Evolutionary conservation across 2,888 invertebrate species (phyloP).

Genomic region (Neocrepidodera transversa): DNA sequence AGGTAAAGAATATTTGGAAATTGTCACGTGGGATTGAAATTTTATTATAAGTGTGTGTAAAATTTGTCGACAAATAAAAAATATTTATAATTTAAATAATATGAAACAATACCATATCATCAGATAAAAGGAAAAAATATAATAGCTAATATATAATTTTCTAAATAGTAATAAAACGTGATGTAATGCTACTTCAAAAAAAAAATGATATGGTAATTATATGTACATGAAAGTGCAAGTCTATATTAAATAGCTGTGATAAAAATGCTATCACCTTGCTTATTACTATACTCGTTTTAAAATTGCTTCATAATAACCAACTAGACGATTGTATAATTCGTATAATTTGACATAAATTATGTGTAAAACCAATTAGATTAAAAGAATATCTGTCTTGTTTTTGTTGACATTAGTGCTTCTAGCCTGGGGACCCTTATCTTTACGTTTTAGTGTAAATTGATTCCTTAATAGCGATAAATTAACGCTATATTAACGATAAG

Average conservation of each 20-base stretch:
- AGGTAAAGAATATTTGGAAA: too few species aligned
- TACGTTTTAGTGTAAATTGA: constrained; percentile 10
- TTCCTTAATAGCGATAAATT: constrained; percentile 3
- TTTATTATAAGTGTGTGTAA: too few species aligned
- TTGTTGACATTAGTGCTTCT: background rate
- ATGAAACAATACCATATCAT: too few species aligned
- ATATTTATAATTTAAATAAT: too few species aligned
- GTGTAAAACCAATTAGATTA: constrained; percentile 9
- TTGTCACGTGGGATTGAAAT: too few species aligned
- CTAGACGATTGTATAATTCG: constrained; percentile 9
- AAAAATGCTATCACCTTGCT: constrained; percentile 1
- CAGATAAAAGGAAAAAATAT: too few species aligned
- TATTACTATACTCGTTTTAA: constrained; percentile 10
- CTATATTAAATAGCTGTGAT: background rate
- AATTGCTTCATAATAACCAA: constrained; percentile 4
- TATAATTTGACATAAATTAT: constrained; percentile 11
- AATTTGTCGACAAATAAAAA: too few species aligned
- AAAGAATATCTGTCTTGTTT: background rate
- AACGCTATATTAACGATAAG: constrained; percentile 13
- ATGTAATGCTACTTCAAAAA: background rate
- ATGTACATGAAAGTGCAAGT: background rate
- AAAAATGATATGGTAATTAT: background rate
- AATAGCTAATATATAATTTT: too few species aligned
- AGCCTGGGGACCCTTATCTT: background rate
- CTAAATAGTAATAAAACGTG: background rate